These are phyloP conservation scores for Pica pica DNA, from an alignment of 2,113 vertebrate genomes.

Conservation along the genomic window DNA sequence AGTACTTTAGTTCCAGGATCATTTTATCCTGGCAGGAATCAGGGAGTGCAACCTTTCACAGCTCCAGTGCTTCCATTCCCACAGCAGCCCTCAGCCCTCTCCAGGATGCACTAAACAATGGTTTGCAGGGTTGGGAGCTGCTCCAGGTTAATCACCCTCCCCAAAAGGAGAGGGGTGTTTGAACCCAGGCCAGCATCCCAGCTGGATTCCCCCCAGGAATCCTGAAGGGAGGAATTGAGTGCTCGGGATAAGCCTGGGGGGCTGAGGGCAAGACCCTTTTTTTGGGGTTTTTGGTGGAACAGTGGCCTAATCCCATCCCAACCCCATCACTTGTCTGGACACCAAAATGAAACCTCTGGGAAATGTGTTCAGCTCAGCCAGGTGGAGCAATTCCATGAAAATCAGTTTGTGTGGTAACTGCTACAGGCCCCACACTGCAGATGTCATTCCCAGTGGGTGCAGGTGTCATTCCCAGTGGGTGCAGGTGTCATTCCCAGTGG, in stretches of 20 bases:
- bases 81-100: neutral
- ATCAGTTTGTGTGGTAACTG: neutral
- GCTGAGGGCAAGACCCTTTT: neutral
- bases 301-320: neutral
- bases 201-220: neutral
- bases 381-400: neutral
- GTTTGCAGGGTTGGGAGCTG: neutral
- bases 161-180: neutral
- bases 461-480: neutral
- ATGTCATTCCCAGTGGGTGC: no score
- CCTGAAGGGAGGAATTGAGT: neutral
- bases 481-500: neutral
- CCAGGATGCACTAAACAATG: neutral
- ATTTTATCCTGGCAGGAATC: neutral
- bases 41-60: neutral
- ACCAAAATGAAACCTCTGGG: neutral
- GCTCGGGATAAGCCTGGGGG: neutral
- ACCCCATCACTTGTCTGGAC: neutral
- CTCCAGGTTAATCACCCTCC: neutral
- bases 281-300: neutral
- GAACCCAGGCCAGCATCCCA: neutral
- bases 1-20: neutral
- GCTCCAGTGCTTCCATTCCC: neutral
- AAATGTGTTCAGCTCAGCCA: neutral
- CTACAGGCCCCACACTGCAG: neutral